These are phyloP conservation scores for Hipparchia sbordonii DNA, from an alignment of 2,888 invertebrate species.

Conservation along the genomic window DNA sequence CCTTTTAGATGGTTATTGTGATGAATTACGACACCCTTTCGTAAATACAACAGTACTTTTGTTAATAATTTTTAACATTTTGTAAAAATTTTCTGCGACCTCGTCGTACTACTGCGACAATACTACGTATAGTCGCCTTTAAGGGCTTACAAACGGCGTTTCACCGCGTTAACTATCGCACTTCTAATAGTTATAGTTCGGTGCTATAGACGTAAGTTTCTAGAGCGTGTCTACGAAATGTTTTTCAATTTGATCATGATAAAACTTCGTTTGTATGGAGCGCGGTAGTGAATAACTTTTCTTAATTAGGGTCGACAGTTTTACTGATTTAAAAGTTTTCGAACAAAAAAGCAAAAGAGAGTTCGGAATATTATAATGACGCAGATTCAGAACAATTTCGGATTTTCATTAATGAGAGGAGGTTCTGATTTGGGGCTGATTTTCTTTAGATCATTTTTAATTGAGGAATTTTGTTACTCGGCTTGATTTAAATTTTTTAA, in stretches of 20 bases:
- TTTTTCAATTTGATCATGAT: not conserved
- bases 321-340: constrained; percentile 19
- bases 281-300: not conserved
- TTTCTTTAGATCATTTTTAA: constrained; percentile 10
- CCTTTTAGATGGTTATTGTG: no score
- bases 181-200: no score
- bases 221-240: no score
- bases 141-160: no score
- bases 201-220: no score
- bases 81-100: no score
- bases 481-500: not conserved
- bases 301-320: constrained; percentile 14
- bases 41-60: no score
- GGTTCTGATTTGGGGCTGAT: constrained; percentile 8
- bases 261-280: not conserved
- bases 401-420: constrained; percentile 19
- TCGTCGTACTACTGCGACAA: no score
- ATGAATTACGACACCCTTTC: no score
- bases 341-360: not conserved
- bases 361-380: constrained; percentile 7
- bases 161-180: no score
- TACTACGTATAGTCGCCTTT: no score
- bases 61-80: no score
- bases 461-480: constrained; percentile 1
- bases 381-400: constrained; percentile 11